These are phyloP conservation scores for Embidobia sp. DNA, from an alignment of 2,888 invertebrate species.

Conservation along the genomic window DNA sequence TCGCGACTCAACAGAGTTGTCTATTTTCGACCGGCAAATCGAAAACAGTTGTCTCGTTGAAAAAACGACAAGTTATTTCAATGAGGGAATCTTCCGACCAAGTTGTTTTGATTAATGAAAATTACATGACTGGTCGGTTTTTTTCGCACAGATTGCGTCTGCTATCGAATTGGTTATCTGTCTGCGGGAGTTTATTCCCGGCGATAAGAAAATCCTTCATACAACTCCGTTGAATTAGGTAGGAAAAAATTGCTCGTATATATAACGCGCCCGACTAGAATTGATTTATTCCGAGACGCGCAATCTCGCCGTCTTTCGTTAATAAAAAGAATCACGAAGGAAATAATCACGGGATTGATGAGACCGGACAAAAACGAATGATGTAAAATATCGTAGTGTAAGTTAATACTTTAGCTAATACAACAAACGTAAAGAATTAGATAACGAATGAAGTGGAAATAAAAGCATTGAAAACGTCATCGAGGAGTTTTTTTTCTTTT, in stretches of 20 bases:
- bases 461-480: constrained; percentile 63
- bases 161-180: constrained; percentile 25
- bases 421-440: constrained; percentile 63
- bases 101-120: neutral
- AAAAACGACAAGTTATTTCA: constrained; percentile 5
- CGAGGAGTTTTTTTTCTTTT: constrained; percentile 59
- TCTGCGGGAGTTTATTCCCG: constrained; percentile 11
- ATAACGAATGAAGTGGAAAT: constrained; percentile 60
- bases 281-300: constrained; percentile 39
- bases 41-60: no score
- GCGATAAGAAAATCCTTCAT: constrained; percentile 26
- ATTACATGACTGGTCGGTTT: neutral
- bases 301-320: constrained; percentile 41
- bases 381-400: constrained; percentile 66
- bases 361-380: constrained; percentile 64
- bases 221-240: constrained; percentile 59
- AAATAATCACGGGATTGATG: constrained; percentile 64
- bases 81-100: constrained; percentile 2
- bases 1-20: constrained; percentile 45
- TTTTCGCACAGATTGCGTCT: constrained; percentile 12
- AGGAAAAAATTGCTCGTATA: constrained; percentile 44
- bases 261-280: constrained; percentile 41
- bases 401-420: constrained; percentile 68
- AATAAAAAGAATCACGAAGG: constrained; percentile 35
- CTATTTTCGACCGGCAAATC: no score